phyloP scores from a whole-genome alignment of 2,797 vertebrate species.

The Ctenosaura bakeri region DNA sequence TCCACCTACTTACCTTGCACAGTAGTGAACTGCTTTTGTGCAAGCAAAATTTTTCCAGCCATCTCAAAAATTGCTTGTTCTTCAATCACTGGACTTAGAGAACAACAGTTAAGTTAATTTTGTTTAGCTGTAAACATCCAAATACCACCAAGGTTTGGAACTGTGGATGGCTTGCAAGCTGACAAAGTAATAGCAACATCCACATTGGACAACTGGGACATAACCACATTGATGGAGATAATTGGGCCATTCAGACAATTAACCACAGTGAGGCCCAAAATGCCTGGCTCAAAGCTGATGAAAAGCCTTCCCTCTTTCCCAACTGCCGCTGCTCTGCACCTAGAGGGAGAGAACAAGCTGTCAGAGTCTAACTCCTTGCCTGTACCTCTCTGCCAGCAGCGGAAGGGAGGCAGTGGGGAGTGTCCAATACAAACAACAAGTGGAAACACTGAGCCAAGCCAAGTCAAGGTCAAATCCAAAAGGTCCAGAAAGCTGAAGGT shows the following conservation, averaged over 20 bases:
- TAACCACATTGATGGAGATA: neutral
- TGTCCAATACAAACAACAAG: too few species aligned
- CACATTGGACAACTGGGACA: neutral
- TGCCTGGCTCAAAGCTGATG: too few species aligned
- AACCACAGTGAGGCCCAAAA: neutral
- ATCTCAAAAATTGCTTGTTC: constrained; percentile 14
- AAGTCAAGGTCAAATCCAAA: too few species aligned
- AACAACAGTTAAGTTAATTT: constrained; percentile 12
- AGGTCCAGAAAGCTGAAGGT: too few species aligned
- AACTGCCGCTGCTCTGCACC: too few species aligned
- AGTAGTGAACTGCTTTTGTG: constrained; percentile 16
- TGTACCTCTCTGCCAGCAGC: too few species aligned
- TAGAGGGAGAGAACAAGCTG: too few species aligned
- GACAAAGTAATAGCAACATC: neutral
- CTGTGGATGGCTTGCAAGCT: neutral
- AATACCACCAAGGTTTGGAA: neutral
- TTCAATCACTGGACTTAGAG: constrained; percentile 1
- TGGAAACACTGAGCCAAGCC: too few species aligned
- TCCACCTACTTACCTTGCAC: neutral
- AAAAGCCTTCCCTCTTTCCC: too few species aligned
- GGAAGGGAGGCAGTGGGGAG: too few species aligned
- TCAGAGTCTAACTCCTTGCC: too few species aligned
- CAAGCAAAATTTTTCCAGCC: neutral
- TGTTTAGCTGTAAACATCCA: constrained; percentile 12
- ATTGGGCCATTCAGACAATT: neutral